These are phyloP conservation scores for Parasteatoda tepidariorum DNA, from an alignment of 1,140 invertebrate genomes.

Conservation along the genomic window DNA sequence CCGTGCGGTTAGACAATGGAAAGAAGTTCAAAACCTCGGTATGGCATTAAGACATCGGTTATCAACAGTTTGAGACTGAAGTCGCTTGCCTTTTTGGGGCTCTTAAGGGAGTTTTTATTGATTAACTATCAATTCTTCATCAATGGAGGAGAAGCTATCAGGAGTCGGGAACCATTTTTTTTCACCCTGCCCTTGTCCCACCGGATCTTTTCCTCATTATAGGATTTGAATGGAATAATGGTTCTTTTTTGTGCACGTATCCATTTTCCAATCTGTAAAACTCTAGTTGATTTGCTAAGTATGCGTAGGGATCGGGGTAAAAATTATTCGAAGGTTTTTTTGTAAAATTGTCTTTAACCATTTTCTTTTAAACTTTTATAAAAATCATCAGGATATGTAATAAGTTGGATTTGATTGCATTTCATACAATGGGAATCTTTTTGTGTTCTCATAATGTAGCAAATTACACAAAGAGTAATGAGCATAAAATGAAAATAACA, in stretches of 20 bases:
- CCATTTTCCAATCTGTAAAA: slow-evolving; percentile 50
- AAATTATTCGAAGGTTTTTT: neutral
- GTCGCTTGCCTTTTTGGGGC: neutral
- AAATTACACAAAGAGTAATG: neutral
- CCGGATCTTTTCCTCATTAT: neutral
- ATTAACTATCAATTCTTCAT: slow-evolving; percentile 62
- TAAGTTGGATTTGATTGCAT: too few species aligned
- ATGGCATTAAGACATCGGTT: slow-evolving; percentile 55
- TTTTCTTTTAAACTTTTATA: neutral
- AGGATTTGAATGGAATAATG: slow-evolving; percentile 52
- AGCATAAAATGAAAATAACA: neutral
- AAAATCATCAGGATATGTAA: neutral
- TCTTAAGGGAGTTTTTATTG: slow-evolving; percentile 36
- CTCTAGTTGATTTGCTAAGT: slow-evolving; percentile 27
- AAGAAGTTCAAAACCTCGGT: slow-evolving; percentile 26
- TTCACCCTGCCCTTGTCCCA: neutral
- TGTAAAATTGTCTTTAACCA: neutral
- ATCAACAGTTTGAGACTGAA: slow-evolving; percentile 55
- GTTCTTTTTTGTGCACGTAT: slow-evolving; percentile 30
- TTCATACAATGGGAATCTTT: neutral
- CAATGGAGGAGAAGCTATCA: slow-evolving; percentile 24
- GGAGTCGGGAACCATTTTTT: neutral
- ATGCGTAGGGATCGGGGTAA: neutral
- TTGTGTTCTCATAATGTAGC: neutral
- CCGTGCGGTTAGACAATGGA: slow-evolving; percentile 38